phyloP scores from a whole-genome alignment of 2,888 invertebrate genomes.

The Brassicogethes aeneus region DNA sequence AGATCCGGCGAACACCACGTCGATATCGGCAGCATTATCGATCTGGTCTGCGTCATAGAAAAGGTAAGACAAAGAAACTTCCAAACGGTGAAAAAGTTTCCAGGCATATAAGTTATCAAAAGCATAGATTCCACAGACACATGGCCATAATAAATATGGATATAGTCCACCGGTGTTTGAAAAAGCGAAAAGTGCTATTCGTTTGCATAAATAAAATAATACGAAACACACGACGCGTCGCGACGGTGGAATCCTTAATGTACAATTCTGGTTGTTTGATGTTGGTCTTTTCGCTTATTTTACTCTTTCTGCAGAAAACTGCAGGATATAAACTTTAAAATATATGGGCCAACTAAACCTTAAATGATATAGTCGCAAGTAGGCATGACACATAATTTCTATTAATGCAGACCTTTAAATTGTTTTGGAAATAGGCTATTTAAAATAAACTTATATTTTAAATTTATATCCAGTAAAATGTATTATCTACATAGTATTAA shows the following conservation, averaged over 20 bases:
- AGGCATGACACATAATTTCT: too few species aligned
- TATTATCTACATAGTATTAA: too few species aligned
- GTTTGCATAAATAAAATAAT: background rate
- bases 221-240: background rate
- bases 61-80: slow-evolving; percentile 54
- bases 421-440: too few species aligned
- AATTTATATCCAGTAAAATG: too few species aligned
- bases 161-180: background rate
- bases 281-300: too few species aligned
- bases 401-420: too few species aligned
- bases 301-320: background rate
- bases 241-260: background rate
- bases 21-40: slow-evolving; percentile 82
- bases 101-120: slow-evolving; percentile 1
- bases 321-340: background rate
- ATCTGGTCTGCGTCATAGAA: slow-evolving; percentile 84
- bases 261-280: too few species aligned
- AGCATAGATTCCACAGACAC: too few species aligned
- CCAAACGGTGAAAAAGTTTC: slow-evolving; percentile 2
- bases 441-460: too few species aligned
- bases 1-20: slow-evolving; percentile 80
- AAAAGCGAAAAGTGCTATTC: background rate
- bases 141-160: background rate
- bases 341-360: background rate
- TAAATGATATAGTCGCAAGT: background rate